These are phyloP conservation scores for Corythornis madagascariensis DNA, from an alignment of 2,113 vertebrate species.

Conservation along the genomic window DNA sequence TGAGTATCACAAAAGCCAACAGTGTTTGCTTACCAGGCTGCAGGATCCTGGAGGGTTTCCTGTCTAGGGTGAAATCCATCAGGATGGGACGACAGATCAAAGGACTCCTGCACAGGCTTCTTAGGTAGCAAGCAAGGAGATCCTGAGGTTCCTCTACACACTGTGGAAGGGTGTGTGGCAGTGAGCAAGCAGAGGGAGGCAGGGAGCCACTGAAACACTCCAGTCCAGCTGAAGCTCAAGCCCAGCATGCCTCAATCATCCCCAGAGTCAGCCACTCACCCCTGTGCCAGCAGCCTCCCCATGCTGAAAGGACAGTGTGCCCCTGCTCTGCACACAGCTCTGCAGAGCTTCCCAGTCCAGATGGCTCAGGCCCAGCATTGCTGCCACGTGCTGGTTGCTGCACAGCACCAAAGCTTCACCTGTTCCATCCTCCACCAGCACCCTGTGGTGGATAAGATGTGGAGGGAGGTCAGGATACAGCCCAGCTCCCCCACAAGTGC, in stretches of 20 bases:
- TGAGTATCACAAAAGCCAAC: neutral
- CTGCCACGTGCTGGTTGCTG: conserved; percentile 68
- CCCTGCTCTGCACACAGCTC: conserved; percentile 74
- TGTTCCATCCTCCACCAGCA: conserved; percentile 84
- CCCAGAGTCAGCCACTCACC: conserved; percentile 41
- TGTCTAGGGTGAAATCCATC: conserved; percentile 60
- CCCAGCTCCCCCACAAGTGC: neutral
- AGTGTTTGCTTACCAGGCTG: conserved; percentile 45
- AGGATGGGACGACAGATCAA: conserved; percentile 58
- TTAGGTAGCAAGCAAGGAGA: conserved; percentile 48
- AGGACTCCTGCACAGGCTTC: conserved; percentile 62
- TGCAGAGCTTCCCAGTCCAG: conserved; percentile 84
- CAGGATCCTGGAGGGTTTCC: conserved; percentile 48
- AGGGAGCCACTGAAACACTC: neutral
- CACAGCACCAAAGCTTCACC: conserved; percentile 81
- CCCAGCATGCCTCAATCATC: neutral
- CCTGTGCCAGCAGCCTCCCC: conserved; percentile 68
- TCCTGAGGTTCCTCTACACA: conserved; percentile 47
- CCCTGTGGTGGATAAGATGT: conserved; percentile 65
- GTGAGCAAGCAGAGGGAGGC: neutral
- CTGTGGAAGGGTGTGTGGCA: conserved; percentile 21
- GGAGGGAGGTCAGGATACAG: neutral
- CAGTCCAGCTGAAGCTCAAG: neutral
- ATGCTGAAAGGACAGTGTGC: conserved; percentile 72
- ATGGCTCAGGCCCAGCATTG: conserved; percentile 73